Evolutionary conservation across 2,113 vertebrate species (phyloP).

Genomic region (Coryphaenoides rupestris): DNA sequence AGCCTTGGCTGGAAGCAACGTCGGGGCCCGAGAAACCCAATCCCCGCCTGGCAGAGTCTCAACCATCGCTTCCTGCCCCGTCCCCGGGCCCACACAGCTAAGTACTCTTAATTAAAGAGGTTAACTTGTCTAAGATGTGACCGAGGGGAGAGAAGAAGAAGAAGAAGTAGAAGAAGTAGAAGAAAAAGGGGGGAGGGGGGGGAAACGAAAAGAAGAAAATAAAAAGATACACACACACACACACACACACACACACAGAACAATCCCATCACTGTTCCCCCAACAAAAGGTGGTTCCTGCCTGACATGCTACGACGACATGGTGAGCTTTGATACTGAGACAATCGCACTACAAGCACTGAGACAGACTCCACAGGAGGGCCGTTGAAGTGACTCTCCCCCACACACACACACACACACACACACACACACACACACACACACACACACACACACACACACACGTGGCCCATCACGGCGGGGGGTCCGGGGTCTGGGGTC

Average conservation of each 20-base stretch:
- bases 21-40: slow-evolving; percentile 70
- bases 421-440: too few relatives aligned
- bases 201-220: slow-evolving; percentile 2
- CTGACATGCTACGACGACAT: slow-evolving; percentile 54
- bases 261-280: slow-evolving; percentile 66
- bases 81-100: slow-evolving; percentile 66
- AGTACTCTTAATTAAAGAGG: slow-evolving; percentile 80
- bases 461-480: too few relatives aligned
- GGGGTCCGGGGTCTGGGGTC: slow-evolving; percentile 44
- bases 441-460: too few relatives aligned
- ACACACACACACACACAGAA: slow-evolving; percentile 20
- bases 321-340: slow-evolving; percentile 61
- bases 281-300: slow-evolving; percentile 54
- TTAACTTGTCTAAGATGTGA: slow-evolving; percentile 76
- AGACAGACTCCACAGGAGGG: slow-evolving; percentile 48
- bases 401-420: too few relatives aligned
- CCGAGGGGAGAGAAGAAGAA: slow-evolving; percentile 42
- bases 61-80: slow-evolving; percentile 75
- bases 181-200: too few relatives aligned
- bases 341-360: slow-evolving; percentile 58
- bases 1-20: slow-evolving; percentile 65
- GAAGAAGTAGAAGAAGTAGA: slow-evolving; percentile 32
- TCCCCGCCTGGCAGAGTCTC: slow-evolving; percentile 71
- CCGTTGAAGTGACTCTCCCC: slow-evolving; percentile 51
- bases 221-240: background rate